These are phyloP conservation scores for Mesocricetus auratus DNA, from an alignment of 2,113 vertebrate species.

Conservation along the genomic window DNA sequence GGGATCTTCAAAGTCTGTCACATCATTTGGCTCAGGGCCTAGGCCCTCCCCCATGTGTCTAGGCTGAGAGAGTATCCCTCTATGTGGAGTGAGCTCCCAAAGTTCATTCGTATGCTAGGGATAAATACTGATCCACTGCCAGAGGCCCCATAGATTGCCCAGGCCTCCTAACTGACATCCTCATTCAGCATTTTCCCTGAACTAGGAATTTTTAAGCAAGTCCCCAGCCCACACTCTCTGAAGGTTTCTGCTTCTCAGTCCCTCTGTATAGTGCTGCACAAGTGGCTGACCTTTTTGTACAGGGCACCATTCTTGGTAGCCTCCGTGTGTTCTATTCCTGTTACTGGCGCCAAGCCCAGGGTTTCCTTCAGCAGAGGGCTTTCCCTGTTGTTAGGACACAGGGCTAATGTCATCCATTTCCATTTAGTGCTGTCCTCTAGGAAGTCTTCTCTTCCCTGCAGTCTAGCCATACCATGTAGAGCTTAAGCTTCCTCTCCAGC, in stretches of 20 bases:
- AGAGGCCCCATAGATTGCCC: too few relatives aligned
- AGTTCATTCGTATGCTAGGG: too few relatives aligned
- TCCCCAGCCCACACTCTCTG: not conserved
- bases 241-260: not conserved
- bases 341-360: not conserved
- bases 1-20: too few relatives aligned
- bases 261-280: not conserved
- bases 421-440: not conserved
- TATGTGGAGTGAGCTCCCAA: too few relatives aligned
- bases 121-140: too few relatives aligned
- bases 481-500: constrained; percentile 6
- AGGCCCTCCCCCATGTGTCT: too few relatives aligned
- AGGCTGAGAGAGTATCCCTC: too few relatives aligned
- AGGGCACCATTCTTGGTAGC: not conserved
- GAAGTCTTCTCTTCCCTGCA: not conserved
- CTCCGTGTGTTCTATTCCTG: not conserved
- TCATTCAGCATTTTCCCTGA: too few relatives aligned
- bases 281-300: not conserved
- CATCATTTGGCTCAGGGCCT: too few relatives aligned
- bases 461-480: not conserved
- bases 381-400: not conserved
- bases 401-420: not conserved
- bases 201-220: not conserved
- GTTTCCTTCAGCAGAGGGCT: not conserved
- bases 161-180: too few relatives aligned